Evolutionary conservation across 2,888 invertebrate species (phyloP).

Genomic region (Oxystoma pomonae): DNA sequence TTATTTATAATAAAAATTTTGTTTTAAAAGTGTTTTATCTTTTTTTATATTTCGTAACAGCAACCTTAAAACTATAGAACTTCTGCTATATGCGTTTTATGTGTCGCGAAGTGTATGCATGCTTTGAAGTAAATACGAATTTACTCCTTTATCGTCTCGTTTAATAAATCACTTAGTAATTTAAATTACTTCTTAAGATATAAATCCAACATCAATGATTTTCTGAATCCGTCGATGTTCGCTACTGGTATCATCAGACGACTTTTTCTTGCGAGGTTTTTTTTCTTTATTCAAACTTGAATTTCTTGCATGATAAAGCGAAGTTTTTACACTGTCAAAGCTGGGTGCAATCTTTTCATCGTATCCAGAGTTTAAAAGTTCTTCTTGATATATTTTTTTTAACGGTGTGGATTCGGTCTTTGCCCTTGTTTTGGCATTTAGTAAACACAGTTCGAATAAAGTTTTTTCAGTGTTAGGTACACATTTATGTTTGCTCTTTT

Average conservation of each 20-base stretch:
- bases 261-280: neutral
- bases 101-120: no score
- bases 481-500: neutral
- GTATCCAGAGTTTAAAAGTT: neutral
- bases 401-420: neutral
- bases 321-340: neutral
- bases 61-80: no score
- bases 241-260: neutral
- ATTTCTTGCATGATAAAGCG: neutral
- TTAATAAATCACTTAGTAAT: no score
- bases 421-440: neutral
- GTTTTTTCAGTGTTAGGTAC: neutral
- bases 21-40: no score
- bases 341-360: neutral
- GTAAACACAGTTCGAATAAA: neutral
- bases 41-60: no score
- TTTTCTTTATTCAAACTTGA: neutral
- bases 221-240: neutral
- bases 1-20: no score
- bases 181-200: no score
- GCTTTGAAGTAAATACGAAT: no score
- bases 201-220: no score
- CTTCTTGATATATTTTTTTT: neutral
- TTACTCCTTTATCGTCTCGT: no score
- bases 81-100: no score